Evolutionary conservation across 2,888 invertebrate genomes (phyloP).

Genomic region (Sesia bembeciformis): DNA sequence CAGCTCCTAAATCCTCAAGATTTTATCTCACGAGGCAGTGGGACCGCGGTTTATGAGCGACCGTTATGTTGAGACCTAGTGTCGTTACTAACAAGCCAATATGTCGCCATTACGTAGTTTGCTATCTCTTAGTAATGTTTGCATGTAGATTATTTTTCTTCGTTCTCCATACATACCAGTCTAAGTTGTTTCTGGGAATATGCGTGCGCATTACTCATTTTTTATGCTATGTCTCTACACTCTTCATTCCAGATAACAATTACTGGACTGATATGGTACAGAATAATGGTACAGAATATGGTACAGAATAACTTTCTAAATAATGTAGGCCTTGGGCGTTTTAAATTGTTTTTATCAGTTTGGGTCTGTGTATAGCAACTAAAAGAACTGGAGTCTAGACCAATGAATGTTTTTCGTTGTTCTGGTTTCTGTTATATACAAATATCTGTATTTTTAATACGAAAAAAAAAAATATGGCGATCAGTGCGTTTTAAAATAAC

Average conservation of each 20-base stretch:
- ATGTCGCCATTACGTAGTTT: neutral
- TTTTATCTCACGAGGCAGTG: neutral
- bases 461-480: no score
- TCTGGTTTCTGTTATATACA: no score
- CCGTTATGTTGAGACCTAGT: neutral
- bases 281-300: no score
- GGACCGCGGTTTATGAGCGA: neutral
- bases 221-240: neutral
- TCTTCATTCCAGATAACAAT: neutral
- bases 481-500: no score
- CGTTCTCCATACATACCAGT: neutral
- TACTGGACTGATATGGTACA: neutral
- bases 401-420: no score
- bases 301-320: neutral
- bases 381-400: no score
- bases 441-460: no score
- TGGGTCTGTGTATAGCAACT: no score
- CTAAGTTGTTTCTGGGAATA: neutral
- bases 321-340: no score
- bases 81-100: conserved; percentile 1
- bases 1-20: neutral
- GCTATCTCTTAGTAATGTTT: neutral
- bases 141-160: neutral
- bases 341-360: no score
- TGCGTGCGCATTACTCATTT: neutral